Conservation (phyloP, 92 coral and sea anemone species). For the Galaxea fascicularis region DNA sequence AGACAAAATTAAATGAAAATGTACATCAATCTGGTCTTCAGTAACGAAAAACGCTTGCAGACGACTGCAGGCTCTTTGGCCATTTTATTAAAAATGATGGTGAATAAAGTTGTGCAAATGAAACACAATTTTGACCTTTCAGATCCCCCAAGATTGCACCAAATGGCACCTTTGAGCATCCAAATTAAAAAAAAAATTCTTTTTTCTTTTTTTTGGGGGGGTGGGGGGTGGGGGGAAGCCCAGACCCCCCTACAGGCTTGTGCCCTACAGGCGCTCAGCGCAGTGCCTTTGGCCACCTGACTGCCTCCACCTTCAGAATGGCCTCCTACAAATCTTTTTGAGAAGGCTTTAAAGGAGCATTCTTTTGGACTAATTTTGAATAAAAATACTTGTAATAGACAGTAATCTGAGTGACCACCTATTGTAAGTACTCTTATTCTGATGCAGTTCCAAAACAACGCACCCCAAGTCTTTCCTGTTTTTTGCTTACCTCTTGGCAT, state of each 20-base stretch:
- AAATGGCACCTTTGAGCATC: conserved; percentile 41
- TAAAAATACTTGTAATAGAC: no score
- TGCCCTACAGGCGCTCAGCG: no score
- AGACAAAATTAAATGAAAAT: conserved; percentile 19
- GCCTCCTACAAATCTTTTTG: conserved; percentile 38
- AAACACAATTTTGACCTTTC: conserved; percentile 27
- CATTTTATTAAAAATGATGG: conserved; percentile 28
- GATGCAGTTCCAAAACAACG: no score
- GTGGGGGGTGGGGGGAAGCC: conserved; percentile 18
- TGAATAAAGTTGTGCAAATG: conserved; percentile 27
- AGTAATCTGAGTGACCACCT: no score
- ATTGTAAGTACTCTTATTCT: no score
- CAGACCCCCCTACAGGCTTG: conserved; percentile 19
- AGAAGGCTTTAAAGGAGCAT: conserved; percentile 24
- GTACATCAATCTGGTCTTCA: conserved; percentile 27
- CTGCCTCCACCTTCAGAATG: conserved; percentile 38
- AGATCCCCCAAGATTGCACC: conserved; percentile 26
- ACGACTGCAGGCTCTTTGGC: conserved; percentile 27
- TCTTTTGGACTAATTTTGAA: no score
- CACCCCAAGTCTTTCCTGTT: no score
- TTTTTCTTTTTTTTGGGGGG: no score
- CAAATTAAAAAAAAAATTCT: conserved; percentile 31
- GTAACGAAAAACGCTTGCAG: conserved; percentile 24
- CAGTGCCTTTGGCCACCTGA: no score
- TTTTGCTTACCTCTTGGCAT: conserved; percentile 84